Percentiles rank a stretch among this genome's conserved stretches.
phyloP scores from a whole-genome alignment of 2,888 invertebrate species.

The Drosophila sordidapex region DNA sequence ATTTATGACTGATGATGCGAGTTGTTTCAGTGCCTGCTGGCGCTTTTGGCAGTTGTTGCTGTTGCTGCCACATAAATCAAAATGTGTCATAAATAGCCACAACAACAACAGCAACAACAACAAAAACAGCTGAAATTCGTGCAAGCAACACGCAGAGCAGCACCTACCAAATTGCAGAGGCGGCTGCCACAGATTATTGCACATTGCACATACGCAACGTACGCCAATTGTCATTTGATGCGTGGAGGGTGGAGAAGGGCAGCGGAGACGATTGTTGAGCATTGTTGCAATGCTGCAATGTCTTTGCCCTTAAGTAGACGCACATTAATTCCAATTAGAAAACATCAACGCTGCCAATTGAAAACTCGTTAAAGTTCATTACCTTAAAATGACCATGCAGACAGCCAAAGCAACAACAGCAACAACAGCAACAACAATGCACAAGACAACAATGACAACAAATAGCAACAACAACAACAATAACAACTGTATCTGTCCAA shows the following conservation, averaged over 20 bases:
- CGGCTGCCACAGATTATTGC: slow-evolving; percentile 52
- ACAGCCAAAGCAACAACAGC: slow-evolving; percentile 30
- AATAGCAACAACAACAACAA: not conserved
- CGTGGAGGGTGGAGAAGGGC: not conserved
- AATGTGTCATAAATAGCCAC: slow-evolving; percentile 75
- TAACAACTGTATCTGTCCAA: slow-evolving; percentile 21
- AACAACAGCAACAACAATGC: slow-evolving; percentile 3
- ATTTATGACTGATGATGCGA: slow-evolving; percentile 72
- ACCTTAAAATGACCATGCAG: slow-evolving; percentile 65
- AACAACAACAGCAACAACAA: slow-evolving; percentile 14
- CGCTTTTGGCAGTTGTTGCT: slow-evolving; percentile 67
- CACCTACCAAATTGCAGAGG: slow-evolving; percentile 30
- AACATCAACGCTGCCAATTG: slow-evolving; percentile 71
- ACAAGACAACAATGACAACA: slow-evolving; percentile 17
- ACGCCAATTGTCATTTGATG: slow-evolving; percentile 27
- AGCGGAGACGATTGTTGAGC: not conserved
- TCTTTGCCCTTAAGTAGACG: slow-evolving; percentile 72
- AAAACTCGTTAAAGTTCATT: slow-evolving; percentile 79
- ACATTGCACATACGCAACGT: slow-evolving; percentile 73
- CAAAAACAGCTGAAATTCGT: slow-evolving; percentile 12
- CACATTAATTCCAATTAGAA: slow-evolving; percentile 78
- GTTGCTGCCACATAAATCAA: slow-evolving; percentile 68
- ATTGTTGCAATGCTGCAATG: slow-evolving; percentile 26
- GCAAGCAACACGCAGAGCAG: slow-evolving; percentile 29
- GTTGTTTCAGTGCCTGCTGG: slow-evolving; percentile 53